Evolutionary conservation across 2,113 vertebrate genomes (phyloP).

Genomic region (Chroicocephalus ridibundus): DNA sequence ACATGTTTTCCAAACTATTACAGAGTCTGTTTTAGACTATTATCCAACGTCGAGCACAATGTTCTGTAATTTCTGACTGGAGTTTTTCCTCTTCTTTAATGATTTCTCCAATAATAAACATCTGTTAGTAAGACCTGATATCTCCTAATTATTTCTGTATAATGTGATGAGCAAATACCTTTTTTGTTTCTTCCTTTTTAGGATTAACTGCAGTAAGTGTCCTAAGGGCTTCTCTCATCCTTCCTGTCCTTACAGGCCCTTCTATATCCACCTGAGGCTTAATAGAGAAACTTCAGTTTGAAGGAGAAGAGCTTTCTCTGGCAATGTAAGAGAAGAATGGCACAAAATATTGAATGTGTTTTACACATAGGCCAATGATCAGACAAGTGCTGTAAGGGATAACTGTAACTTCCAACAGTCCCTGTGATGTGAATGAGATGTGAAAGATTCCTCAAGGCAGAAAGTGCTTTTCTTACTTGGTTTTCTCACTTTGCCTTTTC

Average conservation of each 20-base stretch:
- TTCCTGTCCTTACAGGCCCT: background rate
- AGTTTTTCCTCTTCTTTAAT: background rate
- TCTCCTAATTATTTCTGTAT: background rate
- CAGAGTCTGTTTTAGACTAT: background rate
- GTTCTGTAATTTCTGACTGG: background rate
- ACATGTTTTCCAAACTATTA: background rate
- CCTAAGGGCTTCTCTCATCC: background rate
- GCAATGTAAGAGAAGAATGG: background rate
- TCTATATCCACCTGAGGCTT: background rate
- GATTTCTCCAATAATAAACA: background rate
- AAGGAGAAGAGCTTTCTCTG: background rate
- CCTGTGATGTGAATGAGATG: background rate
- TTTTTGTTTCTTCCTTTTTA: background rate
- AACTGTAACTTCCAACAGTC: background rate
- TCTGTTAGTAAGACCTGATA: background rate
- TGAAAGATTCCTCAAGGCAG: conserved; percentile 28
- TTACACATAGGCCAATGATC: background rate
- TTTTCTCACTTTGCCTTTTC: background rate
- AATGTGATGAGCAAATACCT: background rate
- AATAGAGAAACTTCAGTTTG: background rate
- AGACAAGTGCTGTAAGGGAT: background rate
- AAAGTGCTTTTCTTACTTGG: background rate
- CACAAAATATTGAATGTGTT: background rate
- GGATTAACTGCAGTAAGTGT: background rate
- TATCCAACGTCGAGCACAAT: accelerated